A percentile compares a stretch with the other conserved stretches of the same genome.
Evolutionary conservation across 2,797 vertebrate species (phyloP).

Genomic region (Melanotaenia boesemani): DNA sequence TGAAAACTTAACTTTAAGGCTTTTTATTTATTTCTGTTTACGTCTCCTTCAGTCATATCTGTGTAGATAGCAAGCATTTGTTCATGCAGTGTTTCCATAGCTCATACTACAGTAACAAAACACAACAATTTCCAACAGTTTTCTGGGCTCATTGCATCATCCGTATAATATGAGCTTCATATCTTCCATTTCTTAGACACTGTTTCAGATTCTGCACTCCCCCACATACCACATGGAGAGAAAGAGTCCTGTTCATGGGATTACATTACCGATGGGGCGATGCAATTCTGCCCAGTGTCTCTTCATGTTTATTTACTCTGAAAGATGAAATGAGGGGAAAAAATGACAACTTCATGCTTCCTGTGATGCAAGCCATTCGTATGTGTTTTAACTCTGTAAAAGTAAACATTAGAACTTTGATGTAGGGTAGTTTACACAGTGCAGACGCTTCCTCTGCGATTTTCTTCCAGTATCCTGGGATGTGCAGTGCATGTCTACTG

Average conservation of each 20-base stretch:
- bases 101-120: slow-evolving; percentile 34
- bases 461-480: slow-evolving; percentile 66
- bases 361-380: slow-evolving; percentile 64
- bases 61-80: neutral
- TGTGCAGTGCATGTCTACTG: slow-evolving; percentile 68
- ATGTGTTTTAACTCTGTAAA: slow-evolving; percentile 53
- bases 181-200: slow-evolving; percentile 57
- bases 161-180: slow-evolving; percentile 33
- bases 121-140: slow-evolving; percentile 26
- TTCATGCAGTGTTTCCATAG: neutral
- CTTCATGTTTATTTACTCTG: slow-evolving; percentile 64
- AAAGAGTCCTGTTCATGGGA: slow-evolving; percentile 54
- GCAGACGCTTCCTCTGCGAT: slow-evolving; percentile 64
- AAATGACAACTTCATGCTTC: slow-evolving; percentile 67
- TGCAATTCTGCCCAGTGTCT: slow-evolving; percentile 61
- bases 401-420: slow-evolving; percentile 75
- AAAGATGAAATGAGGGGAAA: slow-evolving; percentile 55
- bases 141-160: slow-evolving; percentile 15
- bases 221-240: slow-evolving; percentile 67
- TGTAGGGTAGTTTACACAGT: slow-evolving; percentile 65
- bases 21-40: neutral
- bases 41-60: neutral
- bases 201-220: slow-evolving; percentile 62
- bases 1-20: neutral
- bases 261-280: slow-evolving; percentile 56